These are phyloP conservation scores for Heliocidaris erythrogramma DNA, from an alignment of 35 echinoderm and acorn worm species.

Conservation along the genomic window DNA sequence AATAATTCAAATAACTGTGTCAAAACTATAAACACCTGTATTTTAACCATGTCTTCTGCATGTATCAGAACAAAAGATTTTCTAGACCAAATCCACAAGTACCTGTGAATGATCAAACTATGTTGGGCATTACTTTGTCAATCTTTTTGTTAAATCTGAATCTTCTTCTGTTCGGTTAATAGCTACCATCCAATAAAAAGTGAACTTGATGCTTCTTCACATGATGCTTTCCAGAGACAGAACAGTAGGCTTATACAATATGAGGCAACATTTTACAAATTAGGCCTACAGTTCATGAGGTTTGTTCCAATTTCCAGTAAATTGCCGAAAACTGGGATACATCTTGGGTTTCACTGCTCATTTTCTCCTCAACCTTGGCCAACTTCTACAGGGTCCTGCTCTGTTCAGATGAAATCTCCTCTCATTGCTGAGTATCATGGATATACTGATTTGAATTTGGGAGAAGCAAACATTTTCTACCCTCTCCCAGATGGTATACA, in stretches of 20 bases:
- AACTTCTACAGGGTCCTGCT: not conserved
- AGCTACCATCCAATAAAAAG: too few species aligned
- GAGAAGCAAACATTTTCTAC: not conserved
- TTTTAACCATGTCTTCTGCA: not conserved
- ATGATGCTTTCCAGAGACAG: not conserved
- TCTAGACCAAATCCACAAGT: too few species aligned
- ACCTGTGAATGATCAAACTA: too few species aligned
- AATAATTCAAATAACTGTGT: not conserved
- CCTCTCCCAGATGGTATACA: not conserved
- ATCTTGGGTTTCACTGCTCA: slow-evolving; percentile 8
- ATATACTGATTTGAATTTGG: not conserved
- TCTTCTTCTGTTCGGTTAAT: too few species aligned
- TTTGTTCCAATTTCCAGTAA: slow-evolving; percentile 3
- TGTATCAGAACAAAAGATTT: too few species aligned
- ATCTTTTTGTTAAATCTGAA: too few species aligned
- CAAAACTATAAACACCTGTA: not conserved
- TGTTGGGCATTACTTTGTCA: too few species aligned
- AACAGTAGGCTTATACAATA: not conserved
- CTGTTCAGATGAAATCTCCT: not conserved
- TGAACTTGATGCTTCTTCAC: not conserved
- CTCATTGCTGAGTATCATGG: not conserved
- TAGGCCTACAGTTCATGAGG: not conserved
- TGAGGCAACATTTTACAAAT: not conserved
- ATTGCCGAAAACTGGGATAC: not conserved
- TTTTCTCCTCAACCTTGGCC: not conserved